Evolutionary conservation across 2,888 invertebrate species (phyloP).

Genomic region (Xestia rhomboidea): DNA sequence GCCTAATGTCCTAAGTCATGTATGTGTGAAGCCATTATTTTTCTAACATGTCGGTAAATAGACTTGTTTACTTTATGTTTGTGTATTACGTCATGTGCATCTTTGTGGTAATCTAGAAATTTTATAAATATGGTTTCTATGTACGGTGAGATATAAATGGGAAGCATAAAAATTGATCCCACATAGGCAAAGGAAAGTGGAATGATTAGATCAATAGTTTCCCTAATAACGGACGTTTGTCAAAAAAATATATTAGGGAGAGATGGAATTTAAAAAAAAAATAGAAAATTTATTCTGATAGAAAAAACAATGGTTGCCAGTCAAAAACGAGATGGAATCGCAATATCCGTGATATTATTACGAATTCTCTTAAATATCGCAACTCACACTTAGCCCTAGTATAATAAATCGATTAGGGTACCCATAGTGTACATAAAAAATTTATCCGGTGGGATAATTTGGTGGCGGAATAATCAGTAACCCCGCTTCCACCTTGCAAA

Average conservation of each 20-base stretch:
- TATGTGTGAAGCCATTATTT: conserved; percentile 39
- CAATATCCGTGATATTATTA: not conserved
- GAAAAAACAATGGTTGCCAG: not conserved
- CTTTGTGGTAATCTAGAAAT: conserved; percentile 12
- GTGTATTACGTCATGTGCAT: conserved; percentile 24
- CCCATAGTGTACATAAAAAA: no score
- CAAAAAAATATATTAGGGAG: not conserved
- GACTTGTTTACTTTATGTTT: conserved; percentile 42
- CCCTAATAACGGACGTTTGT: not conserved
- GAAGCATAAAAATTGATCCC: not conserved
- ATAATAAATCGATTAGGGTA: not conserved
- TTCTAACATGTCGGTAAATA: conserved; percentile 47
- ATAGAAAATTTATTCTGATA: not conserved
- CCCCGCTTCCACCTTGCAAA: no score
- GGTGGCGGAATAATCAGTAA: not conserved
- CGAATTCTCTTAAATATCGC: not conserved
- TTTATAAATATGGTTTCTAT: not conserved
- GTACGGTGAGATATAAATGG: not conserved
- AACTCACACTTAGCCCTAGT: not conserved
- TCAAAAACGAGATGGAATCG: not conserved
- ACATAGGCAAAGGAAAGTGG: not conserved
- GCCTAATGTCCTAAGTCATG: conserved; percentile 34
- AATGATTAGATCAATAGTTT: not conserved
- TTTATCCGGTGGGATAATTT: not conserved
- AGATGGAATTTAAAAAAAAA: not conserved